phyloP scores from a whole-genome alignment of 2,113 vertebrate genomes.

The Prolemur simus region DNA sequence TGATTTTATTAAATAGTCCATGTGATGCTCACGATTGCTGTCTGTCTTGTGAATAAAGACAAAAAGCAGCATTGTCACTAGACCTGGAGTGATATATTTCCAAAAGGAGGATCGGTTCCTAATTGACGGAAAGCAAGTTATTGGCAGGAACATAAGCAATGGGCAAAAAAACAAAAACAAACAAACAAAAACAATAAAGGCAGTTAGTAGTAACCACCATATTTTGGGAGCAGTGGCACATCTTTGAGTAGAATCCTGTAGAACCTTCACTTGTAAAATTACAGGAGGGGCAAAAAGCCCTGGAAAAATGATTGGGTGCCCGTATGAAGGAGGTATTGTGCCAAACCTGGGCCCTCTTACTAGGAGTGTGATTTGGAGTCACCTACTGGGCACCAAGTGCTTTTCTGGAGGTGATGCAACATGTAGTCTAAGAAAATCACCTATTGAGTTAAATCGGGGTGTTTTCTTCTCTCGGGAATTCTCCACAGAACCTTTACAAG shows the following conservation, averaged over 20 bases:
- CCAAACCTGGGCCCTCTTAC: neutral
- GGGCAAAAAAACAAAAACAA: neutral
- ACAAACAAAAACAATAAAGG: neutral
- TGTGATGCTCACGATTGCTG: neutral
- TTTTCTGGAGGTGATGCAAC: neutral
- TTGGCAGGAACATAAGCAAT: neutral
- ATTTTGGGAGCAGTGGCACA: neutral
- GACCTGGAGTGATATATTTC: neutral
- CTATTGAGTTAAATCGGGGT: neutral
- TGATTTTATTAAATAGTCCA: neutral
- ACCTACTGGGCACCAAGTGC: neutral
- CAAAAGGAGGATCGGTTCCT: neutral
- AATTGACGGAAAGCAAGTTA: neutral
- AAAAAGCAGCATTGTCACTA: neutral
- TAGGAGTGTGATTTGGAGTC: neutral
- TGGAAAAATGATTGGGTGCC: neutral
- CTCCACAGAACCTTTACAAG: neutral
- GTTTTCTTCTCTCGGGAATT: neutral
- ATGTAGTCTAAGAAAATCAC: neutral
- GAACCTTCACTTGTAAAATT: neutral
- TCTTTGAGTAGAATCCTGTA: neutral
- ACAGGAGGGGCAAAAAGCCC: neutral
- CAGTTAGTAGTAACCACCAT: neutral
- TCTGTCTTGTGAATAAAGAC: neutral
- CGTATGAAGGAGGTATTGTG: neutral